A percentile compares a stretch with the other conserved stretches of the same genome.
phyloP scores from a whole-genome alignment of 2,888 invertebrate genomes.

The Proisotoma minuta region DNA sequence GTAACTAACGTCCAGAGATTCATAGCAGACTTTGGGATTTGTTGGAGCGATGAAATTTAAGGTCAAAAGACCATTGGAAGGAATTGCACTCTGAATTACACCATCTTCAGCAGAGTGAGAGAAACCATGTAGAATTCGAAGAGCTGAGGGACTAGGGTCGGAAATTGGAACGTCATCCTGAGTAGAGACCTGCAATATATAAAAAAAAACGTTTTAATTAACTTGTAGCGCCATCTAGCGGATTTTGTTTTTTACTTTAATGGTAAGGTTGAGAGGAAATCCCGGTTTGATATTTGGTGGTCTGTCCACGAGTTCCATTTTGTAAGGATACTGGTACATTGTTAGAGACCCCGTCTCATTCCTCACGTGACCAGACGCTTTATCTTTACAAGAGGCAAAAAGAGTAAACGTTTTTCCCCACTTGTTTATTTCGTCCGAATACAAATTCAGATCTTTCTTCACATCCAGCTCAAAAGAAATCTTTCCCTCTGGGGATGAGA shows the following conservation, averaged over 20 bases:
- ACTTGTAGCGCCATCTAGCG: too few species aligned
- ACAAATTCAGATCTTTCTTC: slow-evolving; percentile 10
- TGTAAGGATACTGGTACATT: slow-evolving; percentile 70
- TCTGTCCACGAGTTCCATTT: slow-evolving; percentile 69
- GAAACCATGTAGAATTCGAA: slow-evolving; percentile 61
- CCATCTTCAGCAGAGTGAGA: slow-evolving; percentile 57
- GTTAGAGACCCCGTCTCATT: slow-evolving; percentile 16
- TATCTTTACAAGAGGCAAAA: slow-evolving; percentile 16
- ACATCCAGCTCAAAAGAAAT: slow-evolving; percentile 22
- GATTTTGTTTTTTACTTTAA: too few species aligned
- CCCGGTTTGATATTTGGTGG: slow-evolving; percentile 84
- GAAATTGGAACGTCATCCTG: slow-evolving; percentile 64
- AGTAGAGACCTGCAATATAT: slow-evolving; percentile 57
- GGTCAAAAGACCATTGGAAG: slow-evolving; percentile 57
- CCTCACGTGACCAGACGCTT: slow-evolving; percentile 15
- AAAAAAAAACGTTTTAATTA: too few species aligned
- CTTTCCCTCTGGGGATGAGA: neutral
- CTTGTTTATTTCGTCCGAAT: neutral
- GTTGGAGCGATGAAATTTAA: slow-evolving; percentile 30
- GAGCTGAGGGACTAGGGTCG: slow-evolving; percentile 24
- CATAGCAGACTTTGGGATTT: slow-evolving; percentile 21
- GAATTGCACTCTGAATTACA: slow-evolving; percentile 57
- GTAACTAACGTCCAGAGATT: slow-evolving; percentile 15
- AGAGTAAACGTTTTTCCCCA: slow-evolving; percentile 12
- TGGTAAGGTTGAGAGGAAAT: slow-evolving; percentile 44